phyloP scores from a whole-genome alignment of 2,797 vertebrate genomes.

The Streptopelia turtur region DNA sequence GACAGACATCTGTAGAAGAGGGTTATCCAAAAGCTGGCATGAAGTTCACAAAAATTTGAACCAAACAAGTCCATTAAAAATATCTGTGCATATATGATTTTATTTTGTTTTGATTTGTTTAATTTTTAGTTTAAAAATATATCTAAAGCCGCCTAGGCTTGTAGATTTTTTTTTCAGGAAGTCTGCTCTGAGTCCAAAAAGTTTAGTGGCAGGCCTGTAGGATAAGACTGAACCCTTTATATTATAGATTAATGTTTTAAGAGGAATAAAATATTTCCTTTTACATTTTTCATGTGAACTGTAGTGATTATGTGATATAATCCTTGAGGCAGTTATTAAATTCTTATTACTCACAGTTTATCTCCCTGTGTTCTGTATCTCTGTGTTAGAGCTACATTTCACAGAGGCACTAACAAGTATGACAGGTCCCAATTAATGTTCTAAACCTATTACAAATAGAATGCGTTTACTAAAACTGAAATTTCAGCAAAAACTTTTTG shows the following conservation, averaged over 20 bases:
- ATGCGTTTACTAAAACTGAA: not conserved
- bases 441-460: not conserved
- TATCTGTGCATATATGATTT: not conserved
- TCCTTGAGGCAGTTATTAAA: not conserved
- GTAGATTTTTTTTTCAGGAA: not conserved
- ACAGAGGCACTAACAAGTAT: not conserved
- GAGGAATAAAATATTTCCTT: not conserved
- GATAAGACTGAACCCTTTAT: not conserved
- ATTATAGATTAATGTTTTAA: not conserved
- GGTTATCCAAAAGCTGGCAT: not conserved
- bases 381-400: not conserved
- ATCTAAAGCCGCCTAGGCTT: not conserved
- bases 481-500: not conserved
- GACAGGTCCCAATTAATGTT: not conserved
- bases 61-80: not conserved
- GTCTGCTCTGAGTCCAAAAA: not conserved
- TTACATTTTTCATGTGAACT: conserved; percentile 17
- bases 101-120: not conserved
- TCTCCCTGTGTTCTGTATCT: not conserved
- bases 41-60: not conserved
- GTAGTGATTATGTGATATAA: not conserved
- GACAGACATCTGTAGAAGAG: not conserved
- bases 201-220: not conserved
- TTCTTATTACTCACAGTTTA: not conserved
- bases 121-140: not conserved